Conservation (phyloP, 2,797 vertebrate genomes). For the Phoxinus dragarum region DNA sequence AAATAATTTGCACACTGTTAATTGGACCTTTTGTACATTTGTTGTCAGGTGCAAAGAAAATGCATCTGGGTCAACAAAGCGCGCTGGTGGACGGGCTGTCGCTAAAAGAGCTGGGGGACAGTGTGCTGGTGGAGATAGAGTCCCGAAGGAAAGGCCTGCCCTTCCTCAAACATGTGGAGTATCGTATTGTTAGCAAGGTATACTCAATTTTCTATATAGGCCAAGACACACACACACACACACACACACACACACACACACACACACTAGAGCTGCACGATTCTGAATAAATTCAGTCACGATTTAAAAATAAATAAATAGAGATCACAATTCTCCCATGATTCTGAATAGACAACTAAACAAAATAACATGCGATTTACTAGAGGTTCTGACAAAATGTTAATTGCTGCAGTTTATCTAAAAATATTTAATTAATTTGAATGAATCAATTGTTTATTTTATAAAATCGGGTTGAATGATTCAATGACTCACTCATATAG, state of each 20-base stretch:
- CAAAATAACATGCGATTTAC: neutral
- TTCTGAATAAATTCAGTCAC: neutral
- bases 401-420: neutral
- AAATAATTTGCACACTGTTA: neutral
- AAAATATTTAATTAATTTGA: neutral
- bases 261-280: neutral
- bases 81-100: conserved; percentile 21
- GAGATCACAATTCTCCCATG: neutral
- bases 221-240: neutral
- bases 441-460: neutral
- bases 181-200: conserved; percentile 85
- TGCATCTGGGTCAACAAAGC: conserved; percentile 42
- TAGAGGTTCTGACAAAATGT: neutral
- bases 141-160: conserved; percentile 83
- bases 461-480: neutral
- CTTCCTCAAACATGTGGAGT: conserved; percentile 87
- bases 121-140: conserved; percentile 82
- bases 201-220: neutral
- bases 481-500: neutral
- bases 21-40: neutral
- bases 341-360: neutral
- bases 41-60: conserved; percentile 20
- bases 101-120: conserved; percentile 71
- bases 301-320: neutral
- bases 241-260: neutral